Conservation (phyloP, 1,140 invertebrate genomes). For the Polyergus mexicanus region DNA sequence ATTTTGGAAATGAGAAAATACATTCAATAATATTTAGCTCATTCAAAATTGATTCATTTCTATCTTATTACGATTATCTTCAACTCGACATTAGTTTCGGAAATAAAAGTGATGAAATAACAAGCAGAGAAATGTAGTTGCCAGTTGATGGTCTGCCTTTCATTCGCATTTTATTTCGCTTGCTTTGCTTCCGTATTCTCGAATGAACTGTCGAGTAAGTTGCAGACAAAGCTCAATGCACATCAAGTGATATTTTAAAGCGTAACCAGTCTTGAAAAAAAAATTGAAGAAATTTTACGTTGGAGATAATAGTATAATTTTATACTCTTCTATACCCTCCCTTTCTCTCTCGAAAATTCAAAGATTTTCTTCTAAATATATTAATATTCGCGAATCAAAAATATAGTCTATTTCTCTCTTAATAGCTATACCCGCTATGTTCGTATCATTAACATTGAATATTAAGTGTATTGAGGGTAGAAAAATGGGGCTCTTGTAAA, state of each 20-base stretch:
- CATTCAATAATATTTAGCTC: neutral
- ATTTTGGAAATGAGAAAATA: neutral
- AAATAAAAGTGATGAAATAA: neutral
- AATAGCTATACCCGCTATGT: neutral
- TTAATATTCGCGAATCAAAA: neutral
- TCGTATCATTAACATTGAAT: slow-evolving; percentile 21
- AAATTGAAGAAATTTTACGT: neutral
- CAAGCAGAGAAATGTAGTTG: neutral
- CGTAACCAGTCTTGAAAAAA: slow-evolving; percentile 22
- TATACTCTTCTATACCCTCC: neutral
- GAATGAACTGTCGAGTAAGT: slow-evolving; percentile 26
- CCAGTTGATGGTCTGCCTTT: slow-evolving; percentile 14
- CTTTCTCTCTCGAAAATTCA: neutral
- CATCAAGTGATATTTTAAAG: slow-evolving; percentile 20
- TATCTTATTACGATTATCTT: neutral
- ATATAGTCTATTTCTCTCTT: neutral
- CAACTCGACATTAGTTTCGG: neutral
- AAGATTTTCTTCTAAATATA: neutral
- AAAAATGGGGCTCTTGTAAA: neutral
- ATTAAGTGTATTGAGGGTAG: neutral
- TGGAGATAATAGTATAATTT: slow-evolving; percentile 9
- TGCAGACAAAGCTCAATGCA: neutral
- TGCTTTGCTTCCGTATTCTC: neutral
- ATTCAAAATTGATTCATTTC: neutral
- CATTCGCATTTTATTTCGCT: neutral